A percentile compares a stretch with the other conserved stretches of the same genome.
phyloP scores from a whole-genome alignment of 2,797 vertebrate genomes.

The Semaprochilodus insignis region DNA sequence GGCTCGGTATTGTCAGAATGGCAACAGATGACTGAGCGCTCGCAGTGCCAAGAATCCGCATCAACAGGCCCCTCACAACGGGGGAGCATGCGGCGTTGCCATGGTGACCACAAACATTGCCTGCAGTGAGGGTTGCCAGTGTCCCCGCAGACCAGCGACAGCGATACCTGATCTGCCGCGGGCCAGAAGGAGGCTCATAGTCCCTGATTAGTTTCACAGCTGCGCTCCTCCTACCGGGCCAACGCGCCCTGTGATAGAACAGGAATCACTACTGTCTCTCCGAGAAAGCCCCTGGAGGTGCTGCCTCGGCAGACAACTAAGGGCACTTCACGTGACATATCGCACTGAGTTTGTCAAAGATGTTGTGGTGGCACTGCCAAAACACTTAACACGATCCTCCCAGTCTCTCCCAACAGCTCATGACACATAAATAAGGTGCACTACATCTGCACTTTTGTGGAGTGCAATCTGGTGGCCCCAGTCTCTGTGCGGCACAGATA shows the following conservation, averaged over 20 bases:
- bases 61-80: conserved; percentile 30
- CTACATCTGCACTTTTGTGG: neutral
- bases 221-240: neutral
- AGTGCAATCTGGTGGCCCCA: neutral
- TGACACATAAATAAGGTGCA: neutral
- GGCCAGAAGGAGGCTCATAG: neutral
- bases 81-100: conserved; percentile 22
- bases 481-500: neutral
- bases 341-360: neutral
- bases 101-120: conserved; percentile 16
- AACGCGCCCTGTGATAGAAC: neutral
- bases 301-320: neutral
- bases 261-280: neutral
- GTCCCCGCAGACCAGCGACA: conserved; percentile 4
- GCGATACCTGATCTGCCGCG: conserved; percentile 24
- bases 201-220: conserved; percentile 31
- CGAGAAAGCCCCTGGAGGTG: neutral
- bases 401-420: neutral
- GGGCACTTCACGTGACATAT: neutral
- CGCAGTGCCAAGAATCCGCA: conserved; percentile 38
- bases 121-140: conserved; percentile 9
- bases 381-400: conserved; percentile 3
- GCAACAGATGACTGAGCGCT: conserved; percentile 36
- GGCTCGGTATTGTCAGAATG: conserved; percentile 15
- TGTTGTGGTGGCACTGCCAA: neutral